These are phyloP conservation scores for Archivesica marissinica DNA, from an alignment of 1,140 invertebrate genomes.

Conservation along the genomic window DNA sequence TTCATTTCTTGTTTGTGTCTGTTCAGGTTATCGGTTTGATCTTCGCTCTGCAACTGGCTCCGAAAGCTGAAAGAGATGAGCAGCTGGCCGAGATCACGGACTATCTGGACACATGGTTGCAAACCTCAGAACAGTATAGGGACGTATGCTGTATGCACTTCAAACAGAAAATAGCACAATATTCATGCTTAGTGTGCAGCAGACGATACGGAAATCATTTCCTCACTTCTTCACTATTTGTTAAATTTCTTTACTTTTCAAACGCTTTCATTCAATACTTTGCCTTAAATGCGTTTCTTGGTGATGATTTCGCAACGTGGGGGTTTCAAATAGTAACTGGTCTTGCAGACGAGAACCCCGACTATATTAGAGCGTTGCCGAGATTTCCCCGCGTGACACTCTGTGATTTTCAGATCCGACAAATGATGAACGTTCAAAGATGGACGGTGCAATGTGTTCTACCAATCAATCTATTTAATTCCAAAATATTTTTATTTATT, in stretches of 20 bases:
- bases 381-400: constrained; percentile 85
- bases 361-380: constrained; percentile 72
- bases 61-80: constrained; percentile 74
- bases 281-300: constrained; percentile 85
- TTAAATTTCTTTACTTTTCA: constrained; percentile 84
- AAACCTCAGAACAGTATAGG: constrained; percentile 29
- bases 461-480: constrained; percentile 86
- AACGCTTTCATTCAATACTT: constrained; percentile 86
- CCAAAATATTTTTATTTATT: constrained; percentile 86
- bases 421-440: constrained; percentile 83
- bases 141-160: constrained; percentile 19
- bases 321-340: constrained; percentile 85
- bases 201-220: constrained; percentile 85
- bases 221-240: constrained; percentile 83
- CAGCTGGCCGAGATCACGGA: constrained; percentile 75
- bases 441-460: constrained; percentile 85
- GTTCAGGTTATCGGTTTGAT: constrained; percentile 69
- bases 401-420: constrained; percentile 85
- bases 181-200: constrained; percentile 76
- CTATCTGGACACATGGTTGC: constrained; percentile 38
- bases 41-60: constrained; percentile 65
- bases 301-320: constrained; percentile 84
- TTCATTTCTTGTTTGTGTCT: background rate
- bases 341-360: constrained; percentile 82
- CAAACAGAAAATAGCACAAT: constrained; percentile 47